phyloP scores from a whole-genome alignment of 1,140 invertebrate genomes.

The Probaryconus sp. region DNA sequence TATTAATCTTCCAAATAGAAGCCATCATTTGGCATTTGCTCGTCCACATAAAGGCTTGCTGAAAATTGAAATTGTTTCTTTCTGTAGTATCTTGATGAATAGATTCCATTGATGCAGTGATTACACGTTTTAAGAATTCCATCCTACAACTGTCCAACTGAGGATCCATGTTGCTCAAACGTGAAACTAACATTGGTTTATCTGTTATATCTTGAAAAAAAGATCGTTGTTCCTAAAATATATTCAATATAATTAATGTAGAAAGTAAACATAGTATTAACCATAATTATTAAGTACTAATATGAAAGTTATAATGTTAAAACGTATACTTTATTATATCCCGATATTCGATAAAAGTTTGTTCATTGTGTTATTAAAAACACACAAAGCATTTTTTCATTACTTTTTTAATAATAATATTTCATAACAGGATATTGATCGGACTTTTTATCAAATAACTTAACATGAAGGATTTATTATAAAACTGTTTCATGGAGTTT shows the following conservation, averaged over 20 bases:
- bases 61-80: conserved; percentile 77
- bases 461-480: conserved; percentile 7
- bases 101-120: conserved; percentile 82
- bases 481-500: background rate
- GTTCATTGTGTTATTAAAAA: too few relatives aligned
- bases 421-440: conserved; percentile 33
- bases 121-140: conserved; percentile 83
- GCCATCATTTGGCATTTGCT: conserved; percentile 84
- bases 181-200: conserved; percentile 73
- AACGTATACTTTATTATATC: too few relatives aligned
- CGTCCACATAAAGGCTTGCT: conserved; percentile 84
- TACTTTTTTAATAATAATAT: conserved; percentile 45
- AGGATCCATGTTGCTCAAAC: conserved; percentile 76
- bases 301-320: too few relatives aligned
- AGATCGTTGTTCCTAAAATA: conserved; percentile 76
- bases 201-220: conserved; percentile 78
- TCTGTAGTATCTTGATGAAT: conserved; percentile 79
- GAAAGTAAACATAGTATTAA: conserved; percentile 9
- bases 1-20: conserved; percentile 88
- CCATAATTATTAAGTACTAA: too few relatives aligned
- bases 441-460: conserved; percentile 8
- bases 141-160: conserved; percentile 78
- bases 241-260: too few relatives aligned
- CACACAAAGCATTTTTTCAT: background rate
- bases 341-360: too few relatives aligned